Conservation (phyloP, 2,888 invertebrate species). For the Microdon myrmicae region DNA sequence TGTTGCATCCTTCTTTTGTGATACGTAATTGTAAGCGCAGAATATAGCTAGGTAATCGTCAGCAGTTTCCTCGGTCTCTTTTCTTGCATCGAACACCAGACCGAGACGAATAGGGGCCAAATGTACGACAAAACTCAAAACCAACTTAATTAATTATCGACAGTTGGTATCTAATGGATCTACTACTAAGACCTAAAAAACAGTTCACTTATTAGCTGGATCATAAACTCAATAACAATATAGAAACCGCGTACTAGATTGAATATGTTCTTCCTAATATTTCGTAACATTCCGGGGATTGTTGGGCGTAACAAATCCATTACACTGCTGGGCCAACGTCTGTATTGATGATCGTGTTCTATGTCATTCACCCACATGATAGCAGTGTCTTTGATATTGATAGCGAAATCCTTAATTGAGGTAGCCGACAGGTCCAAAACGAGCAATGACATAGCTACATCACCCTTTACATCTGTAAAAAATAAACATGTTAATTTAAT, state of each 20-base stretch:
- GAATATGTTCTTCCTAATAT: constrained; percentile 85
- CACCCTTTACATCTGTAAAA: constrained; percentile 58
- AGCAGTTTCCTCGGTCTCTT: constrained; percentile 70
- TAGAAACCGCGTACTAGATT: constrained; percentile 74
- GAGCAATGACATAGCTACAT: constrained; percentile 68
- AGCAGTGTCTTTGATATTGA: constrained; percentile 93
- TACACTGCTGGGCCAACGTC: constrained; percentile 87
- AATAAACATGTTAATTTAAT: not conserved
- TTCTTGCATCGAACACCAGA: constrained; percentile 76
- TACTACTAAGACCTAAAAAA: constrained; percentile 78
- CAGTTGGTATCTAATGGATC: constrained; percentile 81
- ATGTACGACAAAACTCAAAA: constrained; percentile 91
- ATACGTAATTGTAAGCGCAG: constrained; percentile 90
- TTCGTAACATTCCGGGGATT: constrained; percentile 96
- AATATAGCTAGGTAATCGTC: constrained; percentile 82
- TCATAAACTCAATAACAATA: not conserved
- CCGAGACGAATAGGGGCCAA: constrained; percentile 91
- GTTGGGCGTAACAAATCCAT: constrained; percentile 94
- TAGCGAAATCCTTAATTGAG: constrained; percentile 82
- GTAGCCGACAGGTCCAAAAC: constrained; percentile 75
- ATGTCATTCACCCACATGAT: constrained; percentile 96
- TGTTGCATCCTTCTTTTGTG: constrained; percentile 78
- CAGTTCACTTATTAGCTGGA: not conserved
- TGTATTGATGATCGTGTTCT: constrained; percentile 88
- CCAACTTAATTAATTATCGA: constrained; percentile 81